Conservation (phyloP, 1,140 invertebrate species). For the Drosophila eugracilis region DNA sequence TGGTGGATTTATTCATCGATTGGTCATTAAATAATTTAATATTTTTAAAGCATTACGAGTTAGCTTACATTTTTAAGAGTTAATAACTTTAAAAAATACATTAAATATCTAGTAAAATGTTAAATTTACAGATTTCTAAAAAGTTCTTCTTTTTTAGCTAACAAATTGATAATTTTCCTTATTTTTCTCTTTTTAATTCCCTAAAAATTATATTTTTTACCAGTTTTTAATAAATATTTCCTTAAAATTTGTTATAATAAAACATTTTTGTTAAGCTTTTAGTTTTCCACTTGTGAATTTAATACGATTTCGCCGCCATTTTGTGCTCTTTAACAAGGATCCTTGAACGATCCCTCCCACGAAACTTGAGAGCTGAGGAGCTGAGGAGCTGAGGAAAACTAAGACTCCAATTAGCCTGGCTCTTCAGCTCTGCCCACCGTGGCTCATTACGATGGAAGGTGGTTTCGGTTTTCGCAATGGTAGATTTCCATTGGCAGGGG, state of each 20-base stretch:
- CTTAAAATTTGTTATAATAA: neutral
- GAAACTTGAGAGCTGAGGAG: neutral
- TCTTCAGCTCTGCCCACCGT: constrained; percentile 35
- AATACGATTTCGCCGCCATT: neutral
- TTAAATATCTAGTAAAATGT: too few relatives aligned
- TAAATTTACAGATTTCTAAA: too few relatives aligned
- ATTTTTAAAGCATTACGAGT: neutral
- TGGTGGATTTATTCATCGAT: neutral
- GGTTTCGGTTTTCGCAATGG: neutral
- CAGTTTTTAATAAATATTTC: too few relatives aligned
- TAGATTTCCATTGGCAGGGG: neutral
- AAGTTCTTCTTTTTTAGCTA: too few relatives aligned
- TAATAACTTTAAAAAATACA: too few relatives aligned
- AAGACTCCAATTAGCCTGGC: constrained; percentile 43
- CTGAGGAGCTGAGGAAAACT: constrained; percentile 26
- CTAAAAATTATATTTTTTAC: too few relatives aligned
- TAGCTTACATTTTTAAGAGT: neutral
- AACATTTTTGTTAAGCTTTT: neutral
- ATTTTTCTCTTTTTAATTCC: neutral
- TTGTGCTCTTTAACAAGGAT: constrained; percentile 2
- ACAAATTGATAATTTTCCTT: too few relatives aligned
- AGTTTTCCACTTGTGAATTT: neutral
- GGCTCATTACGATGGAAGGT: constrained; percentile 12
- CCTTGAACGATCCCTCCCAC: constrained; percentile 20
- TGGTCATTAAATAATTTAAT: neutral